Evolutionary conservation across 2,113 vertebrate species (phyloP), one percentile per base, ranked within the genome.

Genomic region (Xyliphius kryptos): DNA sequence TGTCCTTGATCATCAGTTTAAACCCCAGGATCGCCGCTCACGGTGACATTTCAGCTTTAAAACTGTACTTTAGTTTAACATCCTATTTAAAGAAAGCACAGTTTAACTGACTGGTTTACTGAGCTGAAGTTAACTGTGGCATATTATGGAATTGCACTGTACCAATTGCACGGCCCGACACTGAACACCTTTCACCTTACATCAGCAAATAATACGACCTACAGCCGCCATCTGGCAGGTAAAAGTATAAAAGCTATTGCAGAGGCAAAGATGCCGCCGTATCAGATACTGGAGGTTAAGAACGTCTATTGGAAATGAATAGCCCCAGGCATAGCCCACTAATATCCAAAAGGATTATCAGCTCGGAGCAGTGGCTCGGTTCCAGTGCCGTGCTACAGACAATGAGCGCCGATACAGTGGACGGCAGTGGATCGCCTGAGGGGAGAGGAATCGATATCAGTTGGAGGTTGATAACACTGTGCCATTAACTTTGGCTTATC

Each of bases 401-500:
- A 68, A 64, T 52, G 46, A 41, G 44, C 50, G 67, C 47, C 55
- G 64, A 67, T 70, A 70, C 17, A 60, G 64, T 64, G 41, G 64
- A 67, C 50, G 46, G 55, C 41, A 43, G 43, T 22, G 58, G 68
- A 38, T 67, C 40, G 59, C 56, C 50, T 37, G 55, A 47, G 68
- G 67, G 49, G 68, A 62, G 49, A 46, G 55, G 59, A 32, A 74
- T 74, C 72, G 49, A 74, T 74, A 70, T 44, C 64, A 56, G 37
- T n/a, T 55, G 54, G 59, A 63, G 54, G 56, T 59, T 70, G 72
- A 74, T 70, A 70, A 70, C 62, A 57, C 44, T 14, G 67, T 58
- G 63, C 51, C 72, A 68, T 52, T 60, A 64, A 74, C 64, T 74
- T 60, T 17, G 46, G 48, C 61, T 70, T 70, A 65, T 70, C 67